phyloP scores from a whole-genome alignment of 2,888 invertebrate species.

The Hofmannophila pseudospretella region DNA sequence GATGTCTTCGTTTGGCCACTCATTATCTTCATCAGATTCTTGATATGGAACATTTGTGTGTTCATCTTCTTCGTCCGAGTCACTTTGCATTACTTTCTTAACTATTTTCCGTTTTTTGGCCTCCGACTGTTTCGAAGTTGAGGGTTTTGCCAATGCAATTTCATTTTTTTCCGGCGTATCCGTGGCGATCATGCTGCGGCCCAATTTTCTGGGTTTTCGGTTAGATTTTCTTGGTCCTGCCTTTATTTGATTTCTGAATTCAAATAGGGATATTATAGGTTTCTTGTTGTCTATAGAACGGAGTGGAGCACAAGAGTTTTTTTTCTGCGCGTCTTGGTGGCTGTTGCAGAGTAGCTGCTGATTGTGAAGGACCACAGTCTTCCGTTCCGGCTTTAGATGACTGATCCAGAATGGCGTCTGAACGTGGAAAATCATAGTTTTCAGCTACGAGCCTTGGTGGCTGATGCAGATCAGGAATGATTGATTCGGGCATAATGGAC shows the following conservation, averaged over 20 bases:
- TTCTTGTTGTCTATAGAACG: too few species aligned
- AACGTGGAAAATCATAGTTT: too few species aligned
- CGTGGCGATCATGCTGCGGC: constrained; percentile 10
- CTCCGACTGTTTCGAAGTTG: constrained; percentile 5
- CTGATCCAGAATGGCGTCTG: too few species aligned
- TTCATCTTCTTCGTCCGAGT: constrained; percentile 5
- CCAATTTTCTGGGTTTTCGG: constrained; percentile 6
- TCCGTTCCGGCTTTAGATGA: too few species aligned
- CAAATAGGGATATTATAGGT: constrained; percentile 1
- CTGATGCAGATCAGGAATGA: too few species aligned
- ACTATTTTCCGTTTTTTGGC: constrained; percentile 9
- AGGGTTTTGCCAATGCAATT: constrained; percentile 1
- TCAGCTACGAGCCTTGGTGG: too few species aligned
- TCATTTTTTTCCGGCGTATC: constrained; percentile 9
- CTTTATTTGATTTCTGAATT: constrained; percentile 5
- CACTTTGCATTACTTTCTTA: constrained; percentile 8
- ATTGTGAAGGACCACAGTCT: too few species aligned
- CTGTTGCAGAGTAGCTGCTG: too few species aligned
- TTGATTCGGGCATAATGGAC: too few species aligned
- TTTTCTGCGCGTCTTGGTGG: too few species aligned
- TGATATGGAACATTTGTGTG: constrained; percentile 1
- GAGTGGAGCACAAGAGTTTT: too few species aligned
- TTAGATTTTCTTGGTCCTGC: constrained; percentile 5
- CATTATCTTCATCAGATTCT: constrained; percentile 7
- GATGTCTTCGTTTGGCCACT: constrained; percentile 4